Conservation (phyloP, 2,888 invertebrate species). For the Eupithecia pulchellata region DNA sequence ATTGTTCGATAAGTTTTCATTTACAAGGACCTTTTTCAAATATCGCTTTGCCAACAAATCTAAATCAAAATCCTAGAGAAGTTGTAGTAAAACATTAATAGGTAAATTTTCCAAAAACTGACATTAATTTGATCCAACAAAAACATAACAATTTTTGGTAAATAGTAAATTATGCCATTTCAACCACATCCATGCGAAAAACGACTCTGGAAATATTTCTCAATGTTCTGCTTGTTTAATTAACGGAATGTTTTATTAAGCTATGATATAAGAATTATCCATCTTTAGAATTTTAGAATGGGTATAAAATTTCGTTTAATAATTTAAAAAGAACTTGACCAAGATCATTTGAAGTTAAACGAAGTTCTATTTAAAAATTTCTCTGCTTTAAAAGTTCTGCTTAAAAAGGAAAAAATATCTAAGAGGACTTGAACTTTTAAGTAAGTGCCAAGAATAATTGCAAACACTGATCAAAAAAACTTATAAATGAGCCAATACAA, state of each 20-base stretch:
- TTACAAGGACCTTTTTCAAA: neutral
- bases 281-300: neutral
- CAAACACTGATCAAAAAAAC: too few species aligned
- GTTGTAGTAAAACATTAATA: neutral
- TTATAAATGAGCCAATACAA: too few species aligned
- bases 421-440: neutral
- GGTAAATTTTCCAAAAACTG: neutral
- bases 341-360: neutral
- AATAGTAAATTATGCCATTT: neutral
- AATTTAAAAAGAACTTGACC: slow-evolving; percentile 5
- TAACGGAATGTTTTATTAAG: too few species aligned
- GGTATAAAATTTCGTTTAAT: neutral
- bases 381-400: too few species aligned
- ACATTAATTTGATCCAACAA: neutral
- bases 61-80: neutral
- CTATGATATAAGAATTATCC: too few species aligned
- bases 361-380: neutral
- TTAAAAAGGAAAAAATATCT: neutral
- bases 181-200: neutral
- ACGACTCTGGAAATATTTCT: neutral
- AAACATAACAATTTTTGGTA: neutral
- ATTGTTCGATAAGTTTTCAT: neutral
- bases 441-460: too few species aligned
- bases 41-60: neutral
- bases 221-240: neutral